Base-by-base conservation (phyloP, 2,113 vertebrate species). In the Emberiza fucata region DNA sequence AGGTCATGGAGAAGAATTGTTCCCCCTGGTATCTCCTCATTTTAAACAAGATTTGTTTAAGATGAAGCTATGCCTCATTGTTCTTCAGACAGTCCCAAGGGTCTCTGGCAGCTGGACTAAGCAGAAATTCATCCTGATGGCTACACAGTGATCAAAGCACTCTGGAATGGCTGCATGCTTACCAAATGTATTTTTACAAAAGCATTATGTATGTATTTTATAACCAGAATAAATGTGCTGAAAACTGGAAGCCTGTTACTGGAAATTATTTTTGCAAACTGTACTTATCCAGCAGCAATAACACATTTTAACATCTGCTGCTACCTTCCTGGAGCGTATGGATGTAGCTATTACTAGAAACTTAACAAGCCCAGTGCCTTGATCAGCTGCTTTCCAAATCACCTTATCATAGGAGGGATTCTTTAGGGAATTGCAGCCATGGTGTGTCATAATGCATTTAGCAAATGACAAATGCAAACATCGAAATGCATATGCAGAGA, bases 201-300 rank as follows among this genome's bases (percentile, higher is more conserved):
- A 93, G 63, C 70, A 51, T 80, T 76, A 28, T 94, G 39, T 44
- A 42, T 78, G 3, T 27, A 69, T 82, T 95, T 96, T 84, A 88
- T 54, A 93, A 68, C 63, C 63, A 81, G 77, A 73, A 78, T 92
- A 95, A 95, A 93, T 92, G 54, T 77, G 69, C 64, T 94, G 78
- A 85, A 88, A 95, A 60, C 45, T 95, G 39, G 70, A 95, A 94
- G 75, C 42, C 60, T 92, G 68, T 90, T 79, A 77, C 64, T 85
- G 75, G 81, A 92, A 95, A 78, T 76, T 42, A 77, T 91, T 97
- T 97, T 96, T 66, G 39, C 64, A 94, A 93, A 91, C 72, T 88
- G 31, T 77, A 93, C 91, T 95, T 94, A 96, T 89, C 77, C 82
- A 63, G 68, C 50, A 47, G 85, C 76, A 93, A 75, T 90, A 91